phyloP scores from a whole-genome alignment of 2,888 invertebrate genomes.

The Melitaea athalia region DNA sequence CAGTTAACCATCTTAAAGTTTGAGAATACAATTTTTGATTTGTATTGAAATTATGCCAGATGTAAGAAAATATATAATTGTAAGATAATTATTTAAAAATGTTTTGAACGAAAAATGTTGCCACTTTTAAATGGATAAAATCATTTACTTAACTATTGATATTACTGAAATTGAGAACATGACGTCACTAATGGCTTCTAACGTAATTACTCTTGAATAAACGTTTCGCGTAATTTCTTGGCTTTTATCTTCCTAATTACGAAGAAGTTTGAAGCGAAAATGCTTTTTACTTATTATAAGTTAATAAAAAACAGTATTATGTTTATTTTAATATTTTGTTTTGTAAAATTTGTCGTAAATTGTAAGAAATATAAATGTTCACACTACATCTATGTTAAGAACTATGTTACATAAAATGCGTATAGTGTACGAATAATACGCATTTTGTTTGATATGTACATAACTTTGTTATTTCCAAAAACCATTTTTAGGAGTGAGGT shows the following conservation, averaged over 20 bases:
- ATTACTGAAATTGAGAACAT: slow-evolving; percentile 20
- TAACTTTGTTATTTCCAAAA: neutral
- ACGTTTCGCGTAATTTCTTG: neutral
- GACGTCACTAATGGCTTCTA: slow-evolving; percentile 15
- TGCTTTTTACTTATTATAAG: neutral
- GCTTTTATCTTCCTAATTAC: too few species aligned
- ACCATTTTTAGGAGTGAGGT: neutral
- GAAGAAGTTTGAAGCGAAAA: neutral
- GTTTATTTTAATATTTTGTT: too few species aligned
- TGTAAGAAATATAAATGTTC: too few species aligned
- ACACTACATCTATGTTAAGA: too few species aligned
- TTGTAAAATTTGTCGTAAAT: too few species aligned
- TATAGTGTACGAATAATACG: neutral
- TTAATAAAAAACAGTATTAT: too few species aligned
- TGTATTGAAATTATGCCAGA: neutral
- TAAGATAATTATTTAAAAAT: neutral
- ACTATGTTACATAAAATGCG: neutral
- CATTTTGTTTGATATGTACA: neutral
- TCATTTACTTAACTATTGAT: slow-evolving; percentile 16
- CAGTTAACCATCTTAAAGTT: neutral
- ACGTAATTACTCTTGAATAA: neutral
- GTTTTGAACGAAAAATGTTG: neutral
- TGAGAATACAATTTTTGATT: neutral
- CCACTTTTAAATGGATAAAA: neutral
- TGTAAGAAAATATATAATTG: neutral